A percentile compares a stretch with the other conserved stretches of the same genome.
phyloP scores from a whole-genome alignment of 2,797 vertebrate species.

The Ptychobarbus kaznakovi region DNA sequence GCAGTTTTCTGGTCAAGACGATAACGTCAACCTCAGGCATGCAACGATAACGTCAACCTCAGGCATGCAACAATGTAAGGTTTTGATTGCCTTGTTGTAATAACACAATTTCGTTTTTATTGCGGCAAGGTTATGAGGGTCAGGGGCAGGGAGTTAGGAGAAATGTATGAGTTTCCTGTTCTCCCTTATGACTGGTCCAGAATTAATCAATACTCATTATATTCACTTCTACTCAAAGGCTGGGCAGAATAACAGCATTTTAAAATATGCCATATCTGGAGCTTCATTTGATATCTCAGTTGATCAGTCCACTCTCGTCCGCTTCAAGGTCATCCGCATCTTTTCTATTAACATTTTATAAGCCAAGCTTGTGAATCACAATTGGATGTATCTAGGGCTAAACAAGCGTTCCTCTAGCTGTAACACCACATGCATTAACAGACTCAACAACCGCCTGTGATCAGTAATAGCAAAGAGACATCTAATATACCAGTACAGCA shows the following conservation, averaged over 20 bases:
- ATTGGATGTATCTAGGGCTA: not conserved
- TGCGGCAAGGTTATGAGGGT: not conserved
- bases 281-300: constrained; percentile 1
- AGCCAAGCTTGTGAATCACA: not conserved
- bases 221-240: not conserved
- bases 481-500: not conserved
- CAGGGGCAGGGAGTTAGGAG: constrained; percentile 20
- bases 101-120: constrained; percentile 40
- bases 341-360: constrained; percentile 38
- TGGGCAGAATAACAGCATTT: constrained; percentile 19
- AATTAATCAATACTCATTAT: constrained; percentile 53
- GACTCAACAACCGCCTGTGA: not conserved
- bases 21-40: constrained; percentile 3
- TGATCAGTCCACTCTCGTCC: constrained; percentile 7
- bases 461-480: not conserved
- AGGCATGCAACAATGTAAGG: not conserved
- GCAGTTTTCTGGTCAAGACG: constrained; percentile 7
- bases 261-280: constrained; percentile 31
- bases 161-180: constrained; percentile 35
- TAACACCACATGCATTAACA: constrained; percentile 2
- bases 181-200: constrained; percentile 4
- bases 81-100: constrained; percentile 11
- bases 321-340: constrained; percentile 27
- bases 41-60: constrained; percentile 6
- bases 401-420: not conserved